Base-by-base conservation (phyloP, 2,113 vertebrate species). In the Gadus macrocephalus region DNA sequence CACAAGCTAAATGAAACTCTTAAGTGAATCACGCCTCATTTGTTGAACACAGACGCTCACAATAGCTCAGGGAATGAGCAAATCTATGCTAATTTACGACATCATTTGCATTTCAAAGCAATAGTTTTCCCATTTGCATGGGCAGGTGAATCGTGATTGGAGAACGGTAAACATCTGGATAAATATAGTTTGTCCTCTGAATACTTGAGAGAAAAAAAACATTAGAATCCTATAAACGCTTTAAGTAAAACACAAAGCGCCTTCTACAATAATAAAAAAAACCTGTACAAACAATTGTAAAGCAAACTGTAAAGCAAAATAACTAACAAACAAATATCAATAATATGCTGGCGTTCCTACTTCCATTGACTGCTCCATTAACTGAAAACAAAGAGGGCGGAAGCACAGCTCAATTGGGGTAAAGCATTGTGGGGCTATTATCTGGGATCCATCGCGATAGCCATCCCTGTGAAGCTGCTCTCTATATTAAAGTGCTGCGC, bases 21-120 rank as follows among this genome's bases (percentile, higher is more conserved):
- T 67, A 73, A 62, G 58, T 62, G 31, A 73, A 73, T 68, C 42
- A 68, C 35, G 72, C n/a, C 25, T 68, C 66, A 73, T 73, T 73
- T 68, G 60, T 73, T 55, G 42, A 68, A 73, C 72, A 68, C 20
- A 64, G 27, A 71, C 20, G 67, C 85, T 71, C 60, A 71, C 64
- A 22, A 68, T 85, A 87, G 89, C 76, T 90, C 55, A 93, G 93
- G 93, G 86, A 94, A 92, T 75, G 88, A 94, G 85, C 92, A 93
- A 68, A 90, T 94, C 68, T 90, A 87, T 82, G 93, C 93, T 67
- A 92, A 94, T 69, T 81, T 85, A 70, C 87, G 86, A 62, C 72
- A 93, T 53, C 89, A 94, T 73, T 73, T 68, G 60, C 72, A 68
- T 73, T 73, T 73, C 66, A 73, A 73, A 73, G 67, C 59, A 68